These are phyloP conservation scores for Cyaniris semiargus DNA, from an alignment of 2,888 invertebrate species.

Conservation along the genomic window DNA sequence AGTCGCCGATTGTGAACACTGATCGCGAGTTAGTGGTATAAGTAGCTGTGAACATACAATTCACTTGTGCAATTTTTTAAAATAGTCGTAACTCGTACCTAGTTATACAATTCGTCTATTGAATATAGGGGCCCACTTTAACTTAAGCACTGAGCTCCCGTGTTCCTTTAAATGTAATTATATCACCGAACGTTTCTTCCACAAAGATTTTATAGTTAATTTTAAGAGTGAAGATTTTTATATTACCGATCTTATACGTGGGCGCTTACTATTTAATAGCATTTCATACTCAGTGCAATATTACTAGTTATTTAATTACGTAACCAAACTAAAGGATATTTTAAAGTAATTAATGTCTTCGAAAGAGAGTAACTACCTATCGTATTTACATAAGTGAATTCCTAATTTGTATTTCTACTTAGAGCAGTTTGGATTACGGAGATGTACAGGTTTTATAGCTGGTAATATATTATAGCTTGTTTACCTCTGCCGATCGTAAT, in stretches of 20 bases:
- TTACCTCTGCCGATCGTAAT: conserved; percentile 81
- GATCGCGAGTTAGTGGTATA: conserved; percentile 59
- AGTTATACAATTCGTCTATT: conserved; percentile 77
- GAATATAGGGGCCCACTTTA: conserved; percentile 77
- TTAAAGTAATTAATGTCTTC: conserved; percentile 76
- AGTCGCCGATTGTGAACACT: conserved; percentile 66
- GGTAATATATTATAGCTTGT: conserved; percentile 76
- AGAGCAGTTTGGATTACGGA: conserved; percentile 77
- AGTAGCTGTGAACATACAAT: conserved; percentile 78
- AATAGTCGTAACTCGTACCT: conserved; percentile 80
- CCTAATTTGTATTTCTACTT: conserved; percentile 69
- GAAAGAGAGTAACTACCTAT: conserved; percentile 77
- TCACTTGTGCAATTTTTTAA: conserved; percentile 79
- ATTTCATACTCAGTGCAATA: conserved; percentile 82
- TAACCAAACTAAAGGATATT: conserved; percentile 82
- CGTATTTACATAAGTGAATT: conserved; percentile 76
- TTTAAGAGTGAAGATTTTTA: conserved; percentile 74
- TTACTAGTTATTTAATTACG: conserved; percentile 82
- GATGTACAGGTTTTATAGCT: conserved; percentile 79
- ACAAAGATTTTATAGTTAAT: conserved; percentile 76
- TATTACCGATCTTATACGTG: conserved; percentile 69
- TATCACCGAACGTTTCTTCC: conserved; percentile 75
- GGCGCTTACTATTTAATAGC: conserved; percentile 81
- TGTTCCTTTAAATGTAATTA: conserved; percentile 61
- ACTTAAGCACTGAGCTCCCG: conserved; percentile 63